A percentile compares a stretch with the other conserved stretches of the same genome.
These are phyloP conservation scores for Petaurus breviceps DNA, from an alignment of 2,113 vertebrate genomes.

Conservation along the genomic window DNA sequence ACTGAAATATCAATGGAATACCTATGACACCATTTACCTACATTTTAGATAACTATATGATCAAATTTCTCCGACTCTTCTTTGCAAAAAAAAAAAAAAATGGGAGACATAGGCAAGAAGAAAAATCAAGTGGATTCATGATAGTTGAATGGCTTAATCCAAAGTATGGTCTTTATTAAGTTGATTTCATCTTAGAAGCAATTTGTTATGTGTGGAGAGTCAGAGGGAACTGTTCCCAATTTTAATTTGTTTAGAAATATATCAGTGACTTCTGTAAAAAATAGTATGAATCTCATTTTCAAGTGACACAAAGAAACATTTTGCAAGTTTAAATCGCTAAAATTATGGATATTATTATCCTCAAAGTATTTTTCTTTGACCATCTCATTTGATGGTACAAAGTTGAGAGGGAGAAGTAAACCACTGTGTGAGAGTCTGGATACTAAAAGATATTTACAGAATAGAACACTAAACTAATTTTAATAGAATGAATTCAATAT, in stretches of 20 bases:
- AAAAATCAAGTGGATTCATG: not conserved
- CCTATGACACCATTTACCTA: not conserved
- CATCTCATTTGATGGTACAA: not conserved
- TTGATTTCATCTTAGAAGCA: not conserved
- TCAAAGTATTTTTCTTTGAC: not conserved
- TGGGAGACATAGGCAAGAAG: not conserved
- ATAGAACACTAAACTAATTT: not conserved
- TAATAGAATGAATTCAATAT: not conserved
- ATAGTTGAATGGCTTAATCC: not conserved
- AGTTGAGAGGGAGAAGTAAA: not conserved
- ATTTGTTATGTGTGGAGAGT: not conserved
- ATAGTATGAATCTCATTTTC: not conserved
- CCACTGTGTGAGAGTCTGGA: not conserved
- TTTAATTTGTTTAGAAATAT: not conserved
- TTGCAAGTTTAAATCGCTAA: not conserved
- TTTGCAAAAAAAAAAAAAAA: not conserved
- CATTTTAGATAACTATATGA: not conserved
- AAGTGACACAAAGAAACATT: not conserved
- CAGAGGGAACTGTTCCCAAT: not conserved
- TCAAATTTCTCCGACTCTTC: not conserved
- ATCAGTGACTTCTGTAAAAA: not conserved
- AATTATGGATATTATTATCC: not conserved
- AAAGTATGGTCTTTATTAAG: not conserved
- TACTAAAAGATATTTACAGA: not conserved
- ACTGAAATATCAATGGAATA: not conserved